Evolutionary conservation across 1,140 invertebrate species (phyloP).

Genomic region (Tetramorium parvispinum): DNA sequence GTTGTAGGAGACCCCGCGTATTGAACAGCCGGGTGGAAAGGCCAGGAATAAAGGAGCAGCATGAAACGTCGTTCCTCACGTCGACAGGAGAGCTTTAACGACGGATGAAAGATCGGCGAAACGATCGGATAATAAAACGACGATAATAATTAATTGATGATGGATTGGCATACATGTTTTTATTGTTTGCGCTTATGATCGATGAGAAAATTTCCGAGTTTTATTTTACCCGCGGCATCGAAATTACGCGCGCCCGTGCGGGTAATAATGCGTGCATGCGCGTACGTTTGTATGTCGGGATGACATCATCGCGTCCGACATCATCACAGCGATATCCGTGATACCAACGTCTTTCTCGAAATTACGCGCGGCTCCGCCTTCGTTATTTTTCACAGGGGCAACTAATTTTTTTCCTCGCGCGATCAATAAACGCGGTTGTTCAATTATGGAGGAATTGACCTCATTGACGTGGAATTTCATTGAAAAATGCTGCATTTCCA

Average conservation of each 20-base stretch:
- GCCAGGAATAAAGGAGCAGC: background rate
- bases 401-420: background rate
- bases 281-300: background rate
- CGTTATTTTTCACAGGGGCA: background rate
- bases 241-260: slow-evolving; percentile 2
- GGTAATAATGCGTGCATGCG: background rate
- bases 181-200: too few relatives aligned
- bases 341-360: background rate
- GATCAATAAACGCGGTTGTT: background rate
- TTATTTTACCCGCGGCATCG: slow-evolving; percentile 7
- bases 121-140: background rate
- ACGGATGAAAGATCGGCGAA: background rate
- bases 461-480: background rate
- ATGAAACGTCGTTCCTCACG: background rate
- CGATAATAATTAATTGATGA: background rate
- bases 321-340: background rate
- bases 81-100: background rate
- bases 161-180: background rate
- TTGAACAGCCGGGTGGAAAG: background rate
- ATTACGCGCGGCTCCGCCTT: background rate
- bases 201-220: too few relatives aligned
- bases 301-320: slow-evolving; percentile 42
- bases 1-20: background rate
- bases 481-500: background rate
- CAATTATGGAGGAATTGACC: background rate